These are phyloP conservation scores for Orcinus orca DNA, from an alignment of 2,113 vertebrate genomes.

Conservation along the genomic window DNA sequence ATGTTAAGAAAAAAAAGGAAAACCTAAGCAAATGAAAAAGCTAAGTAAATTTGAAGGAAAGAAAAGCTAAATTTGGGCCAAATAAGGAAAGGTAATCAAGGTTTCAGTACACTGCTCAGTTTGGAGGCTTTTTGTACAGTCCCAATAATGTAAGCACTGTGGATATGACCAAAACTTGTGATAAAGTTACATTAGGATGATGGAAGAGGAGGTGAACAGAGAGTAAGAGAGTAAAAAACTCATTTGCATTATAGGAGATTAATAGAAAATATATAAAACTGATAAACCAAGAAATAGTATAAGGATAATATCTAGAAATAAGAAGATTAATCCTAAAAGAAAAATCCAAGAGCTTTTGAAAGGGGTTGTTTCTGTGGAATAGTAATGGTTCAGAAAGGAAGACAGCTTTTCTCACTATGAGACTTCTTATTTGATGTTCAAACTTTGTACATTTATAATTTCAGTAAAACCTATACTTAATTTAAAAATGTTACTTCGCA, in stretches of 20 bases:
- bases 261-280: neutral
- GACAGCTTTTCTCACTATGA: neutral
- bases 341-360: neutral
- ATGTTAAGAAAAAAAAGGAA: neutral
- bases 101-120: neutral
- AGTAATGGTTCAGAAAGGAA: neutral
- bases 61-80: neutral
- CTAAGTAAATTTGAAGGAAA: neutral
- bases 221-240: neutral
- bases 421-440: neutral
- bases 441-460: neutral
- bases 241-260: neutral
- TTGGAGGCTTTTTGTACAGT: neutral
- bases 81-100: neutral
- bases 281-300: neutral
- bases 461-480: neutral
- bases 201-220: neutral
- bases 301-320: neutral
- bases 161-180: neutral
- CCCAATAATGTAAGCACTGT: neutral
- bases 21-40: neutral
- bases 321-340: neutral
- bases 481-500: neutral
- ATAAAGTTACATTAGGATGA: neutral
- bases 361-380: neutral